Evolutionary conservation across 2,113 vertebrate species (phyloP), one percentile per base, ranked within the genome.

Genomic region (Tinamus guttatus): DNA sequence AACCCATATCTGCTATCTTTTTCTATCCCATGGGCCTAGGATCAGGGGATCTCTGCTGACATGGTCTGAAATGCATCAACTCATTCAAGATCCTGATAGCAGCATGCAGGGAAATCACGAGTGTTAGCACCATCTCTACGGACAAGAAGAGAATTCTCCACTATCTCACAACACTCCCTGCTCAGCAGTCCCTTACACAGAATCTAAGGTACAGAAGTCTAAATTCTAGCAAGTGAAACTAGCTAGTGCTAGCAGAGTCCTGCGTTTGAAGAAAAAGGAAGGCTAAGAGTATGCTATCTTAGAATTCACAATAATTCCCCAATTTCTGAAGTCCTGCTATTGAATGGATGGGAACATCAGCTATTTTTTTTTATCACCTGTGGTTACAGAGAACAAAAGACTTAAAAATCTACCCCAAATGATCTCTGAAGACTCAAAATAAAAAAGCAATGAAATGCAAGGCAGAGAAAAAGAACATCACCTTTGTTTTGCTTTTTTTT

Each of bases 371-470:
- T 36, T 94, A 67, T 81, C 1, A 0, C 18, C 64, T 87, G 38
- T 41, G 21, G 11, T 22, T 52, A 51, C 0, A 69, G 67, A 89
- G 70, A 90, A 74, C 20, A 80, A 73, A 95, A 93, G 47, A 87
- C 59, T 76, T 91, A 62, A 80, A n/a, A 69, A 45, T 91, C 62
- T 85, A 91, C 81, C 87, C 67, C 36, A n/a, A 80, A 19, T 83
- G 78, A 89, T 71, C 71, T 77, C 71, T 60, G 71, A 82, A 56
- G 28, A 15, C 30, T 80, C 54, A 82, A 36, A 89, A 62, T 75
- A 77, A 11, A 45, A 43, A 74, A 51, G 51, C 52, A 80, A 54
- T 82, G 89, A 77, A 91, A 80, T n/a, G n/a, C 63, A 63, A 32
- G 63, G 63, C 67, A 89, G 51, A 80, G 18, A 85, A 84, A 32